These are phyloP conservation scores for Sebastes minor DNA, from an alignment of 2,797 vertebrate genomes.

Conservation along the genomic window DNA sequence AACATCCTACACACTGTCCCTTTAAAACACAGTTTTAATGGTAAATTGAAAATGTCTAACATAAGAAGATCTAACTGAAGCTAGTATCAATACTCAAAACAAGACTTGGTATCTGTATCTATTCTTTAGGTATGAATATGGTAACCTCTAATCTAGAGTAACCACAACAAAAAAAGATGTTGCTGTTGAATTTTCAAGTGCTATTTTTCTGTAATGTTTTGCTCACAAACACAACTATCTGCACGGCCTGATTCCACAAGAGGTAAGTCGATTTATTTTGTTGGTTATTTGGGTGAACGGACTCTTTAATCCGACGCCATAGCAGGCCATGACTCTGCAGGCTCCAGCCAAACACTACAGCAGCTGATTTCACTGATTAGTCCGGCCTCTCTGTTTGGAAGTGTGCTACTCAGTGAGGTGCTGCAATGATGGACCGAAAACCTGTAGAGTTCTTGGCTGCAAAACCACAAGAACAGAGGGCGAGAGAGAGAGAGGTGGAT, in stretches of 20 bases:
- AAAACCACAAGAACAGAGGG: constrained; percentile 11
- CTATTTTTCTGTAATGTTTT: neutral
- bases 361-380: constrained; percentile 37
- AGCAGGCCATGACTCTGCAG: constrained; percentile 7
- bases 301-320: constrained; percentile 6
- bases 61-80: no score
- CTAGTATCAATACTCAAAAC: no score
- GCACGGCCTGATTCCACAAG: neutral
- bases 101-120: no score
- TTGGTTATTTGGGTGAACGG: constrained; percentile 20
- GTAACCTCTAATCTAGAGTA: neutral
- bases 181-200: neutral
- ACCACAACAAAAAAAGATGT: neutral
- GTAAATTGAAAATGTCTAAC: no score
- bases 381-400: constrained; percentile 12
- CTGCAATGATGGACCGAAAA: constrained; percentile 14
- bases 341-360: constrained; percentile 14
- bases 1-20: no score
- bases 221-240: neutral
- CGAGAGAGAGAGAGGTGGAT: constrained; percentile 8
- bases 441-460: constrained; percentile 28
- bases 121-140: no score
- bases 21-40: no score
- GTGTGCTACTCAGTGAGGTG: constrained; percentile 34
- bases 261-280: neutral